phyloP scores from a whole-genome alignment of 2,113 vertebrate genomes.

The Chaetura pelagica region DNA sequence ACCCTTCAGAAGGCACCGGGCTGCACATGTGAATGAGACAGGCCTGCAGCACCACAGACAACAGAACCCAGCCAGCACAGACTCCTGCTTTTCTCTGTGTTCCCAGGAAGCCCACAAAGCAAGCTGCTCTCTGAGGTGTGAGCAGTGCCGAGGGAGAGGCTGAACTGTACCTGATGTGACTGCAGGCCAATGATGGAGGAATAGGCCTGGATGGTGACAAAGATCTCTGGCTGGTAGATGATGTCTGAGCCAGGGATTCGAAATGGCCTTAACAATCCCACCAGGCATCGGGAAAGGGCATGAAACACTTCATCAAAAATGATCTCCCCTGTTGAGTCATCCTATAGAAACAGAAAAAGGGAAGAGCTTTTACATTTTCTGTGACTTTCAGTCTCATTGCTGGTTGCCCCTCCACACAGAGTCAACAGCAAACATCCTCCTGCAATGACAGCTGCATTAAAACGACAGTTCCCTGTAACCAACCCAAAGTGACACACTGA shows the following conservation, averaged over 20 bases:
- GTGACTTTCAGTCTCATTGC: neutral
- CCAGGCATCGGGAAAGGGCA: slow-evolving; percentile 88
- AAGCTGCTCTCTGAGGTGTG: rapidly evolving
- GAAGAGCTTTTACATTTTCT: neutral
- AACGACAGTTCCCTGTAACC: neutral
- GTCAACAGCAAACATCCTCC: neutral
- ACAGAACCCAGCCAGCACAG: neutral
- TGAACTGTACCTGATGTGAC: slow-evolving; percentile 89
- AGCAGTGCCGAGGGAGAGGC: rapidly evolving
- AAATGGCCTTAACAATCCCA: slow-evolving; percentile 90
- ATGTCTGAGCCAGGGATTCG: slow-evolving; percentile 90
- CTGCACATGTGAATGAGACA: neutral
- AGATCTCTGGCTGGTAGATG: slow-evolving; percentile 93
- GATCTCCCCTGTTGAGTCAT: slow-evolving; percentile 96
- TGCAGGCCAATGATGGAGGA: slow-evolving; percentile 94
- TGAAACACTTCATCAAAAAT: slow-evolving; percentile 98
- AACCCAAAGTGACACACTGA: neutral
- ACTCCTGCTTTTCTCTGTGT: rapidly evolving
- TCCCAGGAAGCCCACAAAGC: neutral
- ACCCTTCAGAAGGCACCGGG: neutral
- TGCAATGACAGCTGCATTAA: neutral
- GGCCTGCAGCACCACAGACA: neutral
- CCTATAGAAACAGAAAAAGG: slow-evolving; percentile 75
- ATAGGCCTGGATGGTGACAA: slow-evolving; percentile 94
- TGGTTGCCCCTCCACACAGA: rapidly evolving